Base-by-base conservation (phyloP, 1,140 invertebrate species). In the Pseudobourletiella spinata region DNA sequence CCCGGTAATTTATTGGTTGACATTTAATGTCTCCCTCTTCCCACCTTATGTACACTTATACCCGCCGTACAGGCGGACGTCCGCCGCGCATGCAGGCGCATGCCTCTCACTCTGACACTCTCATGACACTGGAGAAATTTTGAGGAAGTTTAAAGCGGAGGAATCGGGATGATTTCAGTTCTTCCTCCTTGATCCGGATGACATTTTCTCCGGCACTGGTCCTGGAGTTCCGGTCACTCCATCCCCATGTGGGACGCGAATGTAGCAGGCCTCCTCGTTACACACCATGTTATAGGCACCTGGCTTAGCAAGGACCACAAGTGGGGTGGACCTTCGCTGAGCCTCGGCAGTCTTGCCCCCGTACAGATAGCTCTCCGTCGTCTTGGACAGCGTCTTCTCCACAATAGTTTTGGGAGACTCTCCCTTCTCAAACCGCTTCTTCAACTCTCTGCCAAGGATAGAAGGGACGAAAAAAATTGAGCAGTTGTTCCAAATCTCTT, bases 381-480 rank as follows among this genome's bases (percentile, higher is more conserved):
- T 30, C 6, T 20, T 28, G 3, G 20, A 28, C 25, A 54, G 20
- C 15, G 28, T 26, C 22, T 54, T 54, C 25, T 54, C 28, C 50
- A 54, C 50, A 6, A 54, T 25, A 4, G 26, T 25, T 14, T 28
- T 54, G 14, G 50, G 50, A 54, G 50, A 26, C 11, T 14, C 8
- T 15, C 50, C 50, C 25, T 54, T 54, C 14, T 54, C 50, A 54
- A 54, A 54, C 6, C 30, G 50, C 25, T 54, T 54, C 50, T 8
- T 54, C 50, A 54, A 22, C 6, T 54, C 50, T 28, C 50, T 54
- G 32, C n/a, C 32, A 39, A 39, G n/a, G n/a, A n/a, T n/a, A n/a
- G n/a, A 18, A 14, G 18, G 18, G 35, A 42, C 11, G 35, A 42
- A 42, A 42, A 18, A 42, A 42, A 14, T 42, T 14, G 11, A 42